Evolutionary conservation across 2,888 invertebrate species (phyloP).

Genomic region (Hypomecis atomaria): DNA sequence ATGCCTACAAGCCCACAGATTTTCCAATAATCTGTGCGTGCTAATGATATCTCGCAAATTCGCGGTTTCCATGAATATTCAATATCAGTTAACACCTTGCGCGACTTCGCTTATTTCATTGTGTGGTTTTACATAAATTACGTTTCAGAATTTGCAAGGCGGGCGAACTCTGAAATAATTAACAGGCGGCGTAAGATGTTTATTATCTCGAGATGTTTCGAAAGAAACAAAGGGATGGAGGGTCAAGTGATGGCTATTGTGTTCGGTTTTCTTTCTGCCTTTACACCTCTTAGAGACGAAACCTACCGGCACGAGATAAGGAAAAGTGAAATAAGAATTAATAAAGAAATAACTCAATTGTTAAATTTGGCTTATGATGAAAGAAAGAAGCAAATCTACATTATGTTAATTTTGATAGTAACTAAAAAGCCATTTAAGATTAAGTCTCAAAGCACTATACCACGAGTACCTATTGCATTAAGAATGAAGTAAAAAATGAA

Average conservation of each 20-base stretch:
- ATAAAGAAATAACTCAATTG: not conserved
- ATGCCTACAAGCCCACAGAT: slow-evolving; percentile 9
- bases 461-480: no score
- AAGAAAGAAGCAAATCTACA: no score
- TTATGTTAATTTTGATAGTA: no score
- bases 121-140: slow-evolving; percentile 35
- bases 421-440: no score
- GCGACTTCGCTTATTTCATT: slow-evolving; percentile 36
- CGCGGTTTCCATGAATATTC: slow-evolving; percentile 38
- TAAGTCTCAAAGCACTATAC: no score
- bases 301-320: not conserved
- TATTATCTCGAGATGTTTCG: slow-evolving; percentile 12
- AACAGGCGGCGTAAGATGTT: not conserved
- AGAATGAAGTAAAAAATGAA: no score
- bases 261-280: slow-evolving; percentile 3
- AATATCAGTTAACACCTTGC: slow-evolving; percentile 37
- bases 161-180: slow-evolving; percentile 19
- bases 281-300: not conserved
- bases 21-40: slow-evolving; percentile 22
- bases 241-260: slow-evolving; percentile 16
- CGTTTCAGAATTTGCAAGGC: slow-evolving; percentile 22
- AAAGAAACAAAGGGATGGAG: slow-evolving; percentile 8
- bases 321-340: not conserved
- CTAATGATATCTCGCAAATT: slow-evolving; percentile 28
- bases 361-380: no score